phyloP scores from a whole-genome alignment of 1,140 invertebrate genomes.

The Acromyrmex heyeri region DNA sequence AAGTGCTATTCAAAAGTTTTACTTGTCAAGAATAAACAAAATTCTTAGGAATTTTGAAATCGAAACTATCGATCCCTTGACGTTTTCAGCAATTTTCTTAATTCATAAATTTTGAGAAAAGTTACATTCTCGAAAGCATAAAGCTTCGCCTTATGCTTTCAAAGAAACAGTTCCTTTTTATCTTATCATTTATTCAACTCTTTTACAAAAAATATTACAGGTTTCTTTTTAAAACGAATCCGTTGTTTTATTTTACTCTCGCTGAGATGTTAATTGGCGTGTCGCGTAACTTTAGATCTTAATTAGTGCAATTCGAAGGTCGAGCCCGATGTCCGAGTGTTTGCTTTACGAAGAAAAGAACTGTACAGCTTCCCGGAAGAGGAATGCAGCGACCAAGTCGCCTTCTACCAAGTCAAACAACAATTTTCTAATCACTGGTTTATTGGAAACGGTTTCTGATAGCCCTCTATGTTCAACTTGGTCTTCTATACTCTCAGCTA shows the following conservation, averaged over 20 bases:
- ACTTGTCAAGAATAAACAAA: not conserved
- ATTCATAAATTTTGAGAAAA: not conserved
- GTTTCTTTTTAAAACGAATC: not conserved
- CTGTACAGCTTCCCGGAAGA: not conserved
- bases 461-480: slow-evolving; percentile 38
- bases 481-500: slow-evolving; percentile 11
- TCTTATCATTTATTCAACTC: not conserved
- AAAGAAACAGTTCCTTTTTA: not conserved
- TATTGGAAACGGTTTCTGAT: slow-evolving; percentile 73
- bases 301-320: not conserved
- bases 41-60: not conserved
- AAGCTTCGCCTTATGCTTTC: not conserved
- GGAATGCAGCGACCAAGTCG: not conserved
- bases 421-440: slow-evolving; percentile 76
- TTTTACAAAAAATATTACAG: not conserved
- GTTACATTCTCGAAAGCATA: not conserved
- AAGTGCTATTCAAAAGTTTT: slow-evolving; percentile 31
- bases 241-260: not conserved
- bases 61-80: not conserved
- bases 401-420: slow-evolving; percentile 61
- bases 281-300: slow-evolving; percentile 1
- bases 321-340: not conserved
- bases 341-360: not conserved
- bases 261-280: not conserved
- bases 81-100: not conserved